Evolutionary conservation across 2,113 vertebrate species (phyloP), one percentile per base, ranked within the genome.

Genomic region (Etheostoma cragini): DNA sequence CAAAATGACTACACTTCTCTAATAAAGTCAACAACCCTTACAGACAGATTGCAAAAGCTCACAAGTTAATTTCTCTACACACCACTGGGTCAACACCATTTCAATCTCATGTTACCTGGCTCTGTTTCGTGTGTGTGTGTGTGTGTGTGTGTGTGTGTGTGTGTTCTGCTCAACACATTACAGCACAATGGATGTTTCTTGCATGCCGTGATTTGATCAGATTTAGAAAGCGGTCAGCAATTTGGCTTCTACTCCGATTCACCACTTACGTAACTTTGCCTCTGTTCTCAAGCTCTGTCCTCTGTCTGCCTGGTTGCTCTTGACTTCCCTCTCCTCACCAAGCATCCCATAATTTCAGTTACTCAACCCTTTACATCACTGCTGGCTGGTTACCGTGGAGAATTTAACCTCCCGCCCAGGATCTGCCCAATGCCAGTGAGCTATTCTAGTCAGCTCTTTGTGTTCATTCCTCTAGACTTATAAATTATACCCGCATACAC

Each of bases 341-440:
- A 75, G 68, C 78, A 81, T 83, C 85, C 89, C 82, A 79, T 75
- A 90, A 85, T 90, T 83, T 83, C 74, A 83, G 86, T 85, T 80
- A 73, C 78, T 89, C 80, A 88, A 81, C 81, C 82, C 73, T 89
- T 90, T 89, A 85, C 66, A 89, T 87, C 83, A 84, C 75, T 15
- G 74, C 72, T 87, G 86, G 71, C 83, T 57, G 67, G 85, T 86
- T 80, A 91, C 89, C 87, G 86, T 24, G 66, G 89, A 84, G 84
- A 89, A 90, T 87, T 11, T 47, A 78, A 74, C 64, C 87, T 74
- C 76, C 78, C 68, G 24, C 65, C 77, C 71, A 84, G 81, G 81
- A 89, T 86, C 74, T 76, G 82, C 58, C 46, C 75, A 50, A 64
- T 70, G 75, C 84, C 72, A 82, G 71, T 30, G 54, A 60, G 53